Percentiles rank a stretch among this genome's conserved stretches.
Conservation (phyloP, 2,113 vertebrate genomes). For the Chiloscyllium plagiosum region DNA sequence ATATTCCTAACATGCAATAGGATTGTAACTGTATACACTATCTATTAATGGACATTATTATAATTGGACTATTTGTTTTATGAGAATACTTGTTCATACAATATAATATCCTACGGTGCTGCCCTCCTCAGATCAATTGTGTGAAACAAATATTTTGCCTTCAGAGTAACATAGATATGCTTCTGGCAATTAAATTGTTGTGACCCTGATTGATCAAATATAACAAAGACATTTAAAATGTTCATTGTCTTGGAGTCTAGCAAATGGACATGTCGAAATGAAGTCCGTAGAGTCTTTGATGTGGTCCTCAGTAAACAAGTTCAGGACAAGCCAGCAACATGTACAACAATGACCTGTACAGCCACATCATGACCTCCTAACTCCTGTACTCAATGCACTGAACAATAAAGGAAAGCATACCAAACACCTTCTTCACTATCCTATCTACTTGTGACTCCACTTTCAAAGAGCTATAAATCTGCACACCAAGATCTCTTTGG, state of each 20-base stretch:
- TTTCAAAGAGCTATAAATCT: no score
- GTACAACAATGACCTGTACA: no score
- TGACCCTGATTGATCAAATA: not conserved
- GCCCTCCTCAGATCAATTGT: not conserved
- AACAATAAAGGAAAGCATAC: no score
- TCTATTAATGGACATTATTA: not conserved
- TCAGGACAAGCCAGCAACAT: no score
- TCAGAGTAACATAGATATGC: not conserved
- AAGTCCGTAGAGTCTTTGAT: no score
- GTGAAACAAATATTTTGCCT: conserved; percentile 30
- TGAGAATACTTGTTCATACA: not conserved
- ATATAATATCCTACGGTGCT: not conserved
- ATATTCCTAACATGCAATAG: not conserved
- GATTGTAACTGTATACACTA: not conserved
- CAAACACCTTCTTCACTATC: no score
- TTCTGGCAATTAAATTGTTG: not conserved
- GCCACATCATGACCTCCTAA: no score
- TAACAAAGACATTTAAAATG: not conserved
- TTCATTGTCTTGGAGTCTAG: not conserved
- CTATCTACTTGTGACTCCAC: no score
- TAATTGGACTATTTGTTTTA: conserved; percentile 24
- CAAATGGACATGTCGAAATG: no score
- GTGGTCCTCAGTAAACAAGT: no score
- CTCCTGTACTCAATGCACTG: no score
- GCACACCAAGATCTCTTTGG: no score